Evolutionary conservation across 2,888 invertebrate genomes (phyloP).

Genomic region (Ommatoiulus sabulosus): DNA sequence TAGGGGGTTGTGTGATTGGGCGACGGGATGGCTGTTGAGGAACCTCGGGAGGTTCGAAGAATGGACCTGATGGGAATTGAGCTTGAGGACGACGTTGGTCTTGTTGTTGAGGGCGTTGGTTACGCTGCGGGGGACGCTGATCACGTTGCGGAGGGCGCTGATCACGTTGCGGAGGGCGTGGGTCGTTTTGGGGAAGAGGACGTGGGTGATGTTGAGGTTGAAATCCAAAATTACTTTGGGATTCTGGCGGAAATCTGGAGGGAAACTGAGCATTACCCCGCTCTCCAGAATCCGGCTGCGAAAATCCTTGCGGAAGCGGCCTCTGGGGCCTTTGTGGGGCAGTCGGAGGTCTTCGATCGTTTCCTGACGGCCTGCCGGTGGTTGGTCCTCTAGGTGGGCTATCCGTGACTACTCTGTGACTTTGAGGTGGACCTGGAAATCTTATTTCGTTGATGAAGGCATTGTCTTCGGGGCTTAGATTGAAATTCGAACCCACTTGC

Average conservation of each 20-base stretch:
- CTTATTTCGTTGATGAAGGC: constrained; percentile 52
- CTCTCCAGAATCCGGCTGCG: background rate
- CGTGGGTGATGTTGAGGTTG: background rate
- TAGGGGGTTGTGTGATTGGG: background rate
- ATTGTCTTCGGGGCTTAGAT: constrained; percentile 53
- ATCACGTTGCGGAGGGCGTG: background rate
- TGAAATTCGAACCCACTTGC: constrained; percentile 52
- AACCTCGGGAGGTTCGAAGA: background rate
- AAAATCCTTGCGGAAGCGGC: background rate
- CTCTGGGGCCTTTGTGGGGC: constrained; percentile 42
- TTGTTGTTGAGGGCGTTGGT: constrained; percentile 3
- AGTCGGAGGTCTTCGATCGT: background rate
- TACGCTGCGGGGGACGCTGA: constrained; percentile 18
- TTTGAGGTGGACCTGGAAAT: constrained; percentile 56
- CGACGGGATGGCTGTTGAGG: background rate
- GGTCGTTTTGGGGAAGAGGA: background rate
- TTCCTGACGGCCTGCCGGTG: constrained; percentile 15
- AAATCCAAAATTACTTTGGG: background rate
- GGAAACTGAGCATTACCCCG: constrained; percentile 3
- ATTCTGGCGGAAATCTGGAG: constrained; percentile 47
- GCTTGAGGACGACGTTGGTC: constrained; percentile 41
- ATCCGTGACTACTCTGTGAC: background rate
- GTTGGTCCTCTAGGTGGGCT: background rate
- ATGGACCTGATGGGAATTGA: constrained; percentile 29
- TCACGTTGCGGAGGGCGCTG: constrained; percentile 20